Percentiles rank a stretch among this genome's conserved stretches.
phyloP scores from a whole-genome alignment of 2,888 invertebrate genomes.

The Leucoma salicis region DNA sequence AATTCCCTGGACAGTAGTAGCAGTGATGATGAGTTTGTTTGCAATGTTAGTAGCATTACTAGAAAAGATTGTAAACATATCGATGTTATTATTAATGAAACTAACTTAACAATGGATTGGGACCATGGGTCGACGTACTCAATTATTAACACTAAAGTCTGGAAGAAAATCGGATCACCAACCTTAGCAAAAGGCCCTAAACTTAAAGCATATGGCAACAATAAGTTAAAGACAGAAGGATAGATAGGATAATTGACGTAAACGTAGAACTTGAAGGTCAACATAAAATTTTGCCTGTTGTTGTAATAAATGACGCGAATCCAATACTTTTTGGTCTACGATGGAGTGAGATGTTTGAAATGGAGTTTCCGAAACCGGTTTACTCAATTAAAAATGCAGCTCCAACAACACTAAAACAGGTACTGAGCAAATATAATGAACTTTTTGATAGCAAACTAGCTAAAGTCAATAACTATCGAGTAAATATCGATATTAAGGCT shows the following conservation, averaged over 20 bases:
- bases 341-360: conserved; percentile 8
- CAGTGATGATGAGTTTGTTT: no score
- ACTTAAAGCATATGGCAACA: background rate
- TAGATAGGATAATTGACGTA: conserved; percentile 7
- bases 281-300: conserved; percentile 2
- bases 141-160: no score
- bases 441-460: conserved; percentile 11
- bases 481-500: background rate
- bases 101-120: no score
- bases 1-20: background rate
- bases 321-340: conserved; percentile 9
- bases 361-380: conserved; percentile 7
- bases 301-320: conserved; percentile 4
- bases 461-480: conserved; percentile 8
- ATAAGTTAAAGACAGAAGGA: conserved; percentile 5
- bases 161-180: no score
- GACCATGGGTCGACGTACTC: no score
- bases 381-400: no score
- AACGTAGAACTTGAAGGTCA: conserved; percentile 6
- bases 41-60: no score
- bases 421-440: no score
- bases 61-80: no score
- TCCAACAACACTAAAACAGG: no score
- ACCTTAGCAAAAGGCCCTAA: background rate
- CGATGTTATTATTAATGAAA: no score